Evolutionary conservation across 2,113 vertebrate genomes (phyloP).

Genomic region (Corythoichthys haematopterus): DNA sequence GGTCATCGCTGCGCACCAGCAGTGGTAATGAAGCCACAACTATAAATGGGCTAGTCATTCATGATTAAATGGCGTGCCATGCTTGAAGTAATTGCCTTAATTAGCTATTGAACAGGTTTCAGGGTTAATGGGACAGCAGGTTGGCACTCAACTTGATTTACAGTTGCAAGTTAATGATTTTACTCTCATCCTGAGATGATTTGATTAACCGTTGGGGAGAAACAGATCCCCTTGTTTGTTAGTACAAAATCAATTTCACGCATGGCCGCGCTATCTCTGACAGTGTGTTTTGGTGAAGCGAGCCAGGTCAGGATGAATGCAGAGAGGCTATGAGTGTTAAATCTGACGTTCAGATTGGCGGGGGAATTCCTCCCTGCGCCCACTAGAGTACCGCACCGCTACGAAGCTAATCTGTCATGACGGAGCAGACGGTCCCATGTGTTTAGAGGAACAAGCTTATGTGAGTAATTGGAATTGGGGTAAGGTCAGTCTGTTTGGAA

Average conservation of each 20-base stretch:
- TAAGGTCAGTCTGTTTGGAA: constrained; percentile 51
- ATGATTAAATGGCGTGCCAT: constrained; percentile 79
- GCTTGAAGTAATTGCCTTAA: constrained; percentile 89
- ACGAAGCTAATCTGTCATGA: constrained; percentile 46
- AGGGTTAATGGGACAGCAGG: constrained; percentile 86
- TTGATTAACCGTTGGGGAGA: constrained; percentile 88
- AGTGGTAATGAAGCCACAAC: constrained; percentile 71
- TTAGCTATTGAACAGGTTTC: constrained; percentile 89
- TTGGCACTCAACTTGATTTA: constrained; percentile 88
- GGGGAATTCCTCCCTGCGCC: constrained; percentile 42
- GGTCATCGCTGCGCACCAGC: constrained; percentile 47
- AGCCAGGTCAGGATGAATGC: constrained; percentile 52
- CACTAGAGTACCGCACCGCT: constrained; percentile 33
- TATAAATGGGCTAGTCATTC: constrained; percentile 70
- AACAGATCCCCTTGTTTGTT: constrained; percentile 89
- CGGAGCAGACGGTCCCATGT: constrained; percentile 28
- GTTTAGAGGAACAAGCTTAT: constrained; percentile 46
- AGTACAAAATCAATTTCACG: constrained; percentile 99
- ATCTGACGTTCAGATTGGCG: constrained; percentile 54
- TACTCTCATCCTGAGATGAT: constrained; percentile 92
- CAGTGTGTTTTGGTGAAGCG: constrained; percentile 70
- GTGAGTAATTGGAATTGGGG: constrained; percentile 51
- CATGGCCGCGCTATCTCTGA: constrained; percentile 80
- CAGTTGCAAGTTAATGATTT: constrained; percentile 87
- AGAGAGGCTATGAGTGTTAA: constrained; percentile 40